Evolutionary conservation across 2,797 vertebrate genomes (phyloP), one percentile per base, ranked within the genome.

Genomic region (Eupleurogrammus muticus): DNA sequence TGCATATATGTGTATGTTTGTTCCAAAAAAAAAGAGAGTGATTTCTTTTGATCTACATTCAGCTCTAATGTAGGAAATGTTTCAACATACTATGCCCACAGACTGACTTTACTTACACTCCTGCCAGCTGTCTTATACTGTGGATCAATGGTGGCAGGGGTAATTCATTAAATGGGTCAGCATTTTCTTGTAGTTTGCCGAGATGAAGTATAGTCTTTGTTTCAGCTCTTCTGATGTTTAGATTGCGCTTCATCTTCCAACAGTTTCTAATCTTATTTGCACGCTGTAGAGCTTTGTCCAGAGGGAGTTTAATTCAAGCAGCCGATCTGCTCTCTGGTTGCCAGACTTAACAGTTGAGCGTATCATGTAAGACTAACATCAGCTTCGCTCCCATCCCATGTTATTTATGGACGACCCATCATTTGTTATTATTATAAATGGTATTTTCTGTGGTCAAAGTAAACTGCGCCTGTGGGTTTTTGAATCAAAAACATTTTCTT

Each of bases 31-130:
- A 68, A 63, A 69, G 4, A 7, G 19, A 66, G 54, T 9, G 51
- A 57, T 70, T 64, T 76, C 54, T 85, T 81, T 81, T 89, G 50
- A 77, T 90, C 71, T 63, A 7, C 32, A 36, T 81, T 79, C 85
- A 85, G 66, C 55, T 66, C 51, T 73, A 64, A 85, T 81, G 77
- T 79, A 81, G 72, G 77, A 89, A 82, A 81, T 71, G 70, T 75
- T 60, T 85, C 46, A 73, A 60, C 75, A 75, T 57, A 79, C 11
- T 50, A 46, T 72, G 71, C 54, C 68, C 49, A 9, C 70, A 82
- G 75, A 79, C 63, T 80, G 65, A 70, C 40, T 49, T 80, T 62
- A 70, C 40, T 49, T 50, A 17, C 38, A 62, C 20, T 57, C 47
- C n/a, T 78, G 81, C 68, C 79, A 85, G 6, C 65, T 59, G 69